These are phyloP conservation scores for Chelonus insularis DNA, from an alignment of 1,140 invertebrate genomes.

Conservation along the genomic window DNA sequence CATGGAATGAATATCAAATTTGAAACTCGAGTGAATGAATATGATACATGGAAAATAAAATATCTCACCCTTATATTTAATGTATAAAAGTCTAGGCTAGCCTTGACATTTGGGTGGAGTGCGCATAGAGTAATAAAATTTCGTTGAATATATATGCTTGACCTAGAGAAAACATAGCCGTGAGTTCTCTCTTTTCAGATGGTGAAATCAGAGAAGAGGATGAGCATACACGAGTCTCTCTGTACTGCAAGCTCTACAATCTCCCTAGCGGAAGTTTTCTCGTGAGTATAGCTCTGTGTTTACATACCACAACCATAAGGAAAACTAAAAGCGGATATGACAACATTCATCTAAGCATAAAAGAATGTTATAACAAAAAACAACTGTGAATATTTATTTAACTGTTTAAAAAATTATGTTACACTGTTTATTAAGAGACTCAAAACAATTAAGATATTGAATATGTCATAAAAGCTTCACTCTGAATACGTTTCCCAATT, in stretches of 20 bases:
- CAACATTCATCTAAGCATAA: neutral
- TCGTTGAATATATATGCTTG: constrained; percentile 41
- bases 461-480: too few relatives aligned
- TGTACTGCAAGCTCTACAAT: constrained; percentile 16
- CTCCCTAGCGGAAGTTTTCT: constrained; percentile 21
- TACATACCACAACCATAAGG: constrained; percentile 10
- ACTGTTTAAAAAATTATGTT: too few relatives aligned
- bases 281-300: constrained; percentile 20
- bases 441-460: too few relatives aligned
- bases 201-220: too few relatives aligned
- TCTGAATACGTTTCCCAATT: too few relatives aligned
- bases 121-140: constrained; percentile 35
- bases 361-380: neutral
- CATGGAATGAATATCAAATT: too few relatives aligned
- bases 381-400: too few relatives aligned
- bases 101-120: constrained; percentile 21
- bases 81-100: constrained; percentile 25
- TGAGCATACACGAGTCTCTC: neutral
- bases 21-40: too few relatives aligned
- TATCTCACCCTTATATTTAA: neutral
- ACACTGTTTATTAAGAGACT: too few relatives aligned
- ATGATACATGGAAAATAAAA: too few relatives aligned
- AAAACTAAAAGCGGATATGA: neutral
- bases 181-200: neutral
- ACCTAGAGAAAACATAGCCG: constrained; percentile 28